Conservation (phyloP, 2,113 vertebrate species). For the Clarias gariepinus region DNA sequence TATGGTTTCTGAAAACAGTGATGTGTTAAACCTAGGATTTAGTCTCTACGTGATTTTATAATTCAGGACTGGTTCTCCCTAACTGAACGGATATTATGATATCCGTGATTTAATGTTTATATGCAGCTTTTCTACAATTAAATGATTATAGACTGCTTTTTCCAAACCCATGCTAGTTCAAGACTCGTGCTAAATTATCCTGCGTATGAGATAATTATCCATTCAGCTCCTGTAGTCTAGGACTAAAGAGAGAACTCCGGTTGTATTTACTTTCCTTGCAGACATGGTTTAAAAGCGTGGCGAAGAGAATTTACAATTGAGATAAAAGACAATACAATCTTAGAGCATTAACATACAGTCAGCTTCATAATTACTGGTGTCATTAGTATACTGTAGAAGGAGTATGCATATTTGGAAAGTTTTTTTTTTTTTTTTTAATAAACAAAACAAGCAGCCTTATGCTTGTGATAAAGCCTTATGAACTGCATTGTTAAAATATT, state of each 20-base stretch:
- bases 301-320: not conserved
- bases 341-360: not conserved
- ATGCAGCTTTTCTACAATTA: not conserved
- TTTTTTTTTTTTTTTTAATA: too few species aligned
- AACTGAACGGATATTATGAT: not conserved
- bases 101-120: not conserved
- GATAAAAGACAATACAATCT: not conserved
- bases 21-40: not conserved
- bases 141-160: not conserved
- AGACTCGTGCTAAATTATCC: conserved; percentile 1
- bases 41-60: not conserved
- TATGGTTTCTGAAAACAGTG: not conserved
- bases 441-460: not conserved
- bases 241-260: not conserved
- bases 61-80: not conserved
- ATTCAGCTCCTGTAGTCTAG: not conserved
- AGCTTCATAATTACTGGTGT: not conserved
- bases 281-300: not conserved
- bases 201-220: not conserved
- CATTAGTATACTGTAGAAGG: not conserved
- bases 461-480: not conserved
- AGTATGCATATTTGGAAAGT: not conserved
- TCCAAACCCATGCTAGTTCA: not conserved
- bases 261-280: not conserved
- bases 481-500: not conserved